Conservation (phyloP, 2,113 vertebrate species). For the Irena cyanogastra region DNA sequence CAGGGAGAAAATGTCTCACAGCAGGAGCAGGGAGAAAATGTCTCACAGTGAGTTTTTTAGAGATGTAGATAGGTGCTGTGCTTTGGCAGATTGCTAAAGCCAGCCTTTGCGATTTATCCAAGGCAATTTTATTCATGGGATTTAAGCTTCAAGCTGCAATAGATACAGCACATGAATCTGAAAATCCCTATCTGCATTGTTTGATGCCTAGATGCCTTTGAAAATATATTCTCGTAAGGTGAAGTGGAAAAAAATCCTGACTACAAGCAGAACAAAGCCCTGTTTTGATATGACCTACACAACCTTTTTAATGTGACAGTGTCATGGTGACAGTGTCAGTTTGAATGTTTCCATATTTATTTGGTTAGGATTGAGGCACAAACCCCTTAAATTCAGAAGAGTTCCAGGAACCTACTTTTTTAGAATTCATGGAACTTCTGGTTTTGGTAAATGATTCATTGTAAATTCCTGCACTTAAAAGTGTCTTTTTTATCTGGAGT, state of each 20-base stretch:
- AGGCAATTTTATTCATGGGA: not conserved
- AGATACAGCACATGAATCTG: not conserved
- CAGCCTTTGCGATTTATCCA: not conserved
- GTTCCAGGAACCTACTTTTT: not conserved
- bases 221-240: not conserved
- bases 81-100: not conserved
- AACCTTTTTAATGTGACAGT: not conserved
- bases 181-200: slow-evolving; percentile 9
- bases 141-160: not conserved
- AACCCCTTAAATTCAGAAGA: not conserved
- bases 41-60: not conserved
- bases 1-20: not conserved
- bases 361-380: not conserved
- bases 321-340: too few species aligned
- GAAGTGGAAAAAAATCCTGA: not conserved
- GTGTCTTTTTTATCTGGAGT: not conserved
- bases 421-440: not conserved
- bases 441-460: not conserved
- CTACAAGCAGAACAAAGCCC: not conserved
- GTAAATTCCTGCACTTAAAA: not conserved
- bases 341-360: not conserved
- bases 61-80: not conserved
- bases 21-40: not conserved
- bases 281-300: not conserved
- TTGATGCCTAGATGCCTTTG: not conserved